Evolutionary conservation across 2,888 invertebrate species (phyloP).

Genomic region (Drosophila anceps): DNA sequence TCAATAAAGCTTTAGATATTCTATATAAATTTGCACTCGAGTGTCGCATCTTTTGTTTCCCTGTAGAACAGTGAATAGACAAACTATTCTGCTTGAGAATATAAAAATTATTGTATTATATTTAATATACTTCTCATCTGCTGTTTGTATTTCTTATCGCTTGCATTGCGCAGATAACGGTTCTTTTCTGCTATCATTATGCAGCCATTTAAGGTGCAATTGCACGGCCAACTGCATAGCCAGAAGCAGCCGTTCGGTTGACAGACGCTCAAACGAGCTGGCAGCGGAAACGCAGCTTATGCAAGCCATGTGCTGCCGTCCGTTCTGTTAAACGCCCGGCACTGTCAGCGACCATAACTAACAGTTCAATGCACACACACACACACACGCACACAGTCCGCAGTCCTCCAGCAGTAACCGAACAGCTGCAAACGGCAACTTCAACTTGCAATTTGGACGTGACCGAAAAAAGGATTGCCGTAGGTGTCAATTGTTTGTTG

Average conservation of each 20-base stretch:
- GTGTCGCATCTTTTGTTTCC: too few species aligned
- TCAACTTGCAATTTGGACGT: constrained; percentile 72
- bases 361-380: constrained; percentile 71
- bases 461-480: constrained; percentile 72
- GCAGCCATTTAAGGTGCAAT: constrained; percentile 28
- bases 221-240: constrained; percentile 24
- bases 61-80: too few species aligned
- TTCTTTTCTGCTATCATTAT: constrained; percentile 31
- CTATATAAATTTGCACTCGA: too few species aligned
- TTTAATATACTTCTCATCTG: background rate
- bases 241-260: constrained; percentile 38
- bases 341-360: constrained; percentile 69
- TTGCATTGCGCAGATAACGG: background rate
- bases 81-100: too few species aligned
- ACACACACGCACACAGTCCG: constrained; percentile 6
- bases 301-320: constrained; percentile 42
- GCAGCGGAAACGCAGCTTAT: constrained; percentile 66
- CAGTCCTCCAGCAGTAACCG: constrained; percentile 9
- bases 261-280: constrained; percentile 42
- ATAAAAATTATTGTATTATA: background rate
- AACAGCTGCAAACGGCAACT: constrained; percentile 64
- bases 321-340: constrained; percentile 6
- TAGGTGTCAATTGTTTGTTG: constrained; percentile 81
- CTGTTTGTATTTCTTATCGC: background rate
- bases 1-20: too few species aligned